Percentiles rank a stretch among this genome's conserved stretches.
Evolutionary conservation across 2,113 vertebrate genomes (phyloP).

Genomic region (Xiphophorus hellerii): DNA sequence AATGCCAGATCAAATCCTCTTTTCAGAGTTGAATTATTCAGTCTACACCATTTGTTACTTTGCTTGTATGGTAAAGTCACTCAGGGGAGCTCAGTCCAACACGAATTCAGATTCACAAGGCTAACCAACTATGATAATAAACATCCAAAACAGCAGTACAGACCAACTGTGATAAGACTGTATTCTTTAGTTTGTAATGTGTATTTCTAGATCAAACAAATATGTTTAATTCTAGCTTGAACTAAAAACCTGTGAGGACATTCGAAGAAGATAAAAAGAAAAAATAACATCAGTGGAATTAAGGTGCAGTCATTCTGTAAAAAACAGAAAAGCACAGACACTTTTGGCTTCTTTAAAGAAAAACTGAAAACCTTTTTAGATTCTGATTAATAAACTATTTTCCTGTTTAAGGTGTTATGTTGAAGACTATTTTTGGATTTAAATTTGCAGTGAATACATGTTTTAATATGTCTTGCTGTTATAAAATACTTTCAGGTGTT

Average conservation of each 20-base stretch:
- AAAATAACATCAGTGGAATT: background rate
- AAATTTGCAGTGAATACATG: background rate
- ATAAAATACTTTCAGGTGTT: background rate
- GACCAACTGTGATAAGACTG: background rate
- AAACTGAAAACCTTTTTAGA: background rate
- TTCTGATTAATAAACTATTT: background rate
- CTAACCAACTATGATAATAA: background rate
- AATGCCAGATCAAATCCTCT: slow-evolving; percentile 45
- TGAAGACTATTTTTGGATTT: background rate
- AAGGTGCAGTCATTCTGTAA: background rate
- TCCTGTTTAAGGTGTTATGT: background rate
- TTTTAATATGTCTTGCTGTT: background rate
- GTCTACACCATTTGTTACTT: slow-evolving; percentile 65
- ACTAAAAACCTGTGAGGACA: background rate
- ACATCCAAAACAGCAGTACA: background rate
- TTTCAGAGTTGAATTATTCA: slow-evolving; percentile 68
- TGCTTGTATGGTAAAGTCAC: slow-evolving; percentile 44
- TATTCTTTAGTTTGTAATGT: background rate
- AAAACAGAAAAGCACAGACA: background rate
- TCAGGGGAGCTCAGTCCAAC: slow-evolving; percentile 29
- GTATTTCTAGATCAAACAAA: background rate
- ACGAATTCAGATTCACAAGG: slow-evolving; percentile 3
- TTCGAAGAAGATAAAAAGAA: background rate
- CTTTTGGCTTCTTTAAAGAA: background rate
- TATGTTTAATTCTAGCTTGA: background rate